phyloP scores from a whole-genome alignment of 2,797 vertebrate species.

The Poecilia velifera region DNA sequence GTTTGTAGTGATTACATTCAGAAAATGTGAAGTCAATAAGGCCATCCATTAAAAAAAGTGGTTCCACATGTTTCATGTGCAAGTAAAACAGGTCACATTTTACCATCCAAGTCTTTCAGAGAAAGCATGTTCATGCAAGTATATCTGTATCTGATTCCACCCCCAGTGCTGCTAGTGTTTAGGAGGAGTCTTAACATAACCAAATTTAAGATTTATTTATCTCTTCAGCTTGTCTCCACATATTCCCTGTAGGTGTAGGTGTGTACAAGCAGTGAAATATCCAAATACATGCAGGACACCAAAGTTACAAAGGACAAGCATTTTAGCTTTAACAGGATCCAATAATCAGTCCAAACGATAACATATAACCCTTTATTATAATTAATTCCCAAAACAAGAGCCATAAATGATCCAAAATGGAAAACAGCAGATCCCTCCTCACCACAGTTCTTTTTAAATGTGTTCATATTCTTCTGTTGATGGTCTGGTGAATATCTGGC shows the following conservation, averaged over 20 bases:
- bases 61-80: too few relatives aligned
- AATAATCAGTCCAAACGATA: not conserved
- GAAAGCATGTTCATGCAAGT: too few relatives aligned
- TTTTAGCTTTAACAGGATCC: not conserved
- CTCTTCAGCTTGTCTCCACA: not conserved
- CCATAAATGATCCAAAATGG: not conserved
- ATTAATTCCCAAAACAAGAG: not conserved
- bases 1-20: too few relatives aligned
- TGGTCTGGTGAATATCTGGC: not conserved
- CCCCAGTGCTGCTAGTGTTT: not conserved
- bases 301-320: not conserved
- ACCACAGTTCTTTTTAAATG: not conserved
- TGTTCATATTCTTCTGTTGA: not conserved
- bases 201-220: not conserved
- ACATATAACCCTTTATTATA: not conserved
- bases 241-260: not conserved
- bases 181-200: not conserved
- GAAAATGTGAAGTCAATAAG: too few relatives aligned
- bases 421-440: not conserved
- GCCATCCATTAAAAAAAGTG: too few relatives aligned
- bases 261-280: not conserved
- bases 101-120: too few relatives aligned
- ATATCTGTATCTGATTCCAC: too few relatives aligned
- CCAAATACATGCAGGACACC: not conserved
- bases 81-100: too few relatives aligned